Evolutionary conservation across 2,888 invertebrate genomes (phyloP).

Genomic region (Aphodius sticticus): DNA sequence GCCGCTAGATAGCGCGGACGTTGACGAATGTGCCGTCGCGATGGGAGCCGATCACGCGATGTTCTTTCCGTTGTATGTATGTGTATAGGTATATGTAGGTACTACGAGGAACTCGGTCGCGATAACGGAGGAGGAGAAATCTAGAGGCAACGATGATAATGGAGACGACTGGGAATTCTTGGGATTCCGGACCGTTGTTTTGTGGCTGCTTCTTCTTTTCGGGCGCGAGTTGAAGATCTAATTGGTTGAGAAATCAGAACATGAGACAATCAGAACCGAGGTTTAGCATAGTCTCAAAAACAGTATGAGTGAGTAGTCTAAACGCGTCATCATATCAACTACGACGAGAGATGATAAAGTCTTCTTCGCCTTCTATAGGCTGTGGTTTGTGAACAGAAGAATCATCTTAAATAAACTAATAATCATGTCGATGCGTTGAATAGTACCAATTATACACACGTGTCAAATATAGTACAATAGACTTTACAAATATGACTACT

Average conservation of each 20-base stretch:
- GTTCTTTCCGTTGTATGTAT: constrained; percentile 14
- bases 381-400: no score
- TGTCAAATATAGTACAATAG: no score
- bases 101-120: background rate
- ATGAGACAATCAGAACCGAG: no score
- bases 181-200: background rate
- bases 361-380: no score
- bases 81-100: constrained; percentile 5
- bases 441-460: no score
- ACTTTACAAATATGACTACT: no score
- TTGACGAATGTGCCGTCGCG: constrained; percentile 13
- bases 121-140: background rate
- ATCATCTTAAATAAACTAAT: no score
- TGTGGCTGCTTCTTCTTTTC: background rate
- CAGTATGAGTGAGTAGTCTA: no score
- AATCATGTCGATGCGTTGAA: no score
- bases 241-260: background rate
- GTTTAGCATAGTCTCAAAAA: no score
- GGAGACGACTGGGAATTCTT: background rate
- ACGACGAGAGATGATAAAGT: no score
- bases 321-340: no score
- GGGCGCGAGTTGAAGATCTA: background rate
- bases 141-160: background rate
- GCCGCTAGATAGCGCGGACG: constrained; percentile 21
- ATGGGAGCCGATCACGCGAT: constrained; percentile 18